Conservation (phyloP, 1,140 invertebrate genomes). For the Drosophila pruinosa region DNA sequence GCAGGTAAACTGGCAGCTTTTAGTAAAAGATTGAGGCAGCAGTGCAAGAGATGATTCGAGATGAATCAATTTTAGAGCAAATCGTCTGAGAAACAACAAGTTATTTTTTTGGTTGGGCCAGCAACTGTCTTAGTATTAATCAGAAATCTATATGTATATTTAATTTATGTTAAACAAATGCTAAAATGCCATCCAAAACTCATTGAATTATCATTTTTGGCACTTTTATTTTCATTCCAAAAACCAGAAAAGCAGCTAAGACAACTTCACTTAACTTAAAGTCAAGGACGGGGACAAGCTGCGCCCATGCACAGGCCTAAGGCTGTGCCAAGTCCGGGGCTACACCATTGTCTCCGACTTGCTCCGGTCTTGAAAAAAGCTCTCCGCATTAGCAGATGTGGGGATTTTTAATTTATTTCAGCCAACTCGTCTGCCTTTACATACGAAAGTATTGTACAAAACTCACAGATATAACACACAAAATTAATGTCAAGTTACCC, state of each 20-base stretch:
- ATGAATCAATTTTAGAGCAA: slow-evolving; percentile 48
- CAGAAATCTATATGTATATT: slow-evolving; percentile 25
- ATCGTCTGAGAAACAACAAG: slow-evolving; percentile 19
- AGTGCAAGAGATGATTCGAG: slow-evolving; percentile 10
- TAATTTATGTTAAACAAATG: slow-evolving; percentile 69
- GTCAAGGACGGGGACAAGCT: slow-evolving; percentile 64
- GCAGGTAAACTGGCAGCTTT: slow-evolving; percentile 16
- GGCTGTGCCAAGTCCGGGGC: slow-evolving; percentile 63
- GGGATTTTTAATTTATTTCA: slow-evolving; percentile 38
- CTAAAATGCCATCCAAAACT: slow-evolving; percentile 27
- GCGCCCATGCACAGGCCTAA: slow-evolving; percentile 52
- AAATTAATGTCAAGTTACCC: slow-evolving; percentile 7
- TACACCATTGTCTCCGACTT: slow-evolving; percentile 49
- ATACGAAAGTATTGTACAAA: background rate
- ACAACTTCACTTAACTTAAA: slow-evolving; percentile 47
- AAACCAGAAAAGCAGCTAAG: slow-evolving; percentile 42
- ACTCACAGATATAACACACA: slow-evolving; percentile 5
- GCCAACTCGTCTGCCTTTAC: slow-evolving; percentile 23
- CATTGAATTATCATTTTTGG: slow-evolving; percentile 60
- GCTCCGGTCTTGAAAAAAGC: slow-evolving; percentile 34
- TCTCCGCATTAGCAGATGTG: slow-evolving; percentile 15
- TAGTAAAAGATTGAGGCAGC: slow-evolving; percentile 44
- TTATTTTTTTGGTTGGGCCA: slow-evolving; percentile 28
- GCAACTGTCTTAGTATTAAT: slow-evolving; percentile 46
- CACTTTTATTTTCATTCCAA: slow-evolving; percentile 68